These are phyloP conservation scores for Apodemia mormo DNA, from an alignment of 2,888 invertebrate species.

Conservation along the genomic window DNA sequence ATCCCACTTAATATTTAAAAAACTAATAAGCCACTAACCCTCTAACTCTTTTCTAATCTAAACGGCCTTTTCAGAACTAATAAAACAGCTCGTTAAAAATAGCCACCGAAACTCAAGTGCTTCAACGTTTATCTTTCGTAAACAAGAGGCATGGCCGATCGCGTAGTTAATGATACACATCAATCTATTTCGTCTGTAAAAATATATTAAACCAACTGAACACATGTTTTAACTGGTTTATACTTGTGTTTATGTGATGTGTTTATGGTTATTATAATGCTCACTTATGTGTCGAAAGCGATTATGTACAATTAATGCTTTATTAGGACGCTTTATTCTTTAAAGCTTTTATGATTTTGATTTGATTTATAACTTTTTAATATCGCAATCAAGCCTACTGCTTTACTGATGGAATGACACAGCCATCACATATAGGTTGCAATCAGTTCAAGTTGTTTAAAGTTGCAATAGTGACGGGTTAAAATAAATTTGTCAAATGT, in stretches of 20 bases:
- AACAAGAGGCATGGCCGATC: slow-evolving; percentile 62
- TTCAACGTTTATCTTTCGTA: slow-evolving; percentile 60
- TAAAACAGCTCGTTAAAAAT: slow-evolving; percentile 78
- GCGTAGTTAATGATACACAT: slow-evolving; percentile 63
- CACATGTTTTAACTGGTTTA: slow-evolving; percentile 54
- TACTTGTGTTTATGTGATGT: slow-evolving; percentile 35
- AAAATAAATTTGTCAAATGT: no score
- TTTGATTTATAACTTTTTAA: neutral
- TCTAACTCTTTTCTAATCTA: slow-evolving; percentile 70
- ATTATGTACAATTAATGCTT: slow-evolving; percentile 1
- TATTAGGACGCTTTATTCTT: neutral
- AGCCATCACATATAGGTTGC: no score
- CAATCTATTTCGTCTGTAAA: slow-evolving; percentile 62
- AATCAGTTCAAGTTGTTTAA: no score
- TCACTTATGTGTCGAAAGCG: slow-evolving; percentile 14
- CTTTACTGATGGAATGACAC: no score
- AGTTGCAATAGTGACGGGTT: no score
- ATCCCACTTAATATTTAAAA: slow-evolving; percentile 71
- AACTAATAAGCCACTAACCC: slow-evolving; percentile 65
- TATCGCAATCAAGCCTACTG: no score
- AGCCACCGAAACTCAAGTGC: slow-evolving; percentile 77
- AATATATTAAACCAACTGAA: slow-evolving; percentile 49
- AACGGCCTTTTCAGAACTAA: slow-evolving; percentile 80
- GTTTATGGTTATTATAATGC: slow-evolving; percentile 23
- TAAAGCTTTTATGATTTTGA: neutral